Evolutionary conservation across 2,888 invertebrate species (phyloP), one percentile per base, ranked within the genome.

Genomic region (Catocala sponsa): DNA sequence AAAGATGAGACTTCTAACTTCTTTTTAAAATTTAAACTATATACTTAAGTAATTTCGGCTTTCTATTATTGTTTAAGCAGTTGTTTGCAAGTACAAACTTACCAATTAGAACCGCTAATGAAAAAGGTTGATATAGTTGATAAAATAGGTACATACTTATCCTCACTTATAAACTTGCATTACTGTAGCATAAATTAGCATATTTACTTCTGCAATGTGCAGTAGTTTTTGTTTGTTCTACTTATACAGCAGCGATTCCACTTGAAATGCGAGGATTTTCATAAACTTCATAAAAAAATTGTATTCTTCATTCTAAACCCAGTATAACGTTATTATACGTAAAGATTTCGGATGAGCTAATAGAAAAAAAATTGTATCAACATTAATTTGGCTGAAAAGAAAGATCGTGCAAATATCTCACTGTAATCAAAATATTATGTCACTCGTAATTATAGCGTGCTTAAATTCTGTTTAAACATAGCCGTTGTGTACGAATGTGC

Each of bases 401-500:
- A 47, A 25, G 5, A 13, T 47, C 32, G 48, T 48, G 48, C 32
- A 7, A 9, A 38, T 12, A 11, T 11, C 46, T 54, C 49, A 5
- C 11, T 33, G 25, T 44, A 1, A 46, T 35, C 12, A 9, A 7
- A 33, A 38, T 7, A 55, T 11, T 1, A 13, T 48, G n/a, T 48
- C 35, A n/a, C n/a, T 50, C 2, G 48, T 32, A 47, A 50, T 35
- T 35, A 5, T 68, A 68, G 59, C 57, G 71, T 71, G 73, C 46
- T 46, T 46, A 46, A 47, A 15, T 57, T 33, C 6, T 46, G 15
- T 10, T 10, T 15, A 46, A 46, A 46, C 44, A 46, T 1, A 13
- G 10, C 5, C 50, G 53, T 55, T 5, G 55, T 65, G 59, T 60
- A 51, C 48, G 62, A 64, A 62, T 44, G 73, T 72, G 70, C 65